Percentiles rank a stretch among this genome's conserved stretches.
Evolutionary conservation across 2,113 vertebrate genomes (phyloP).

Genomic region (Crotophaga sulcirostris): DNA sequence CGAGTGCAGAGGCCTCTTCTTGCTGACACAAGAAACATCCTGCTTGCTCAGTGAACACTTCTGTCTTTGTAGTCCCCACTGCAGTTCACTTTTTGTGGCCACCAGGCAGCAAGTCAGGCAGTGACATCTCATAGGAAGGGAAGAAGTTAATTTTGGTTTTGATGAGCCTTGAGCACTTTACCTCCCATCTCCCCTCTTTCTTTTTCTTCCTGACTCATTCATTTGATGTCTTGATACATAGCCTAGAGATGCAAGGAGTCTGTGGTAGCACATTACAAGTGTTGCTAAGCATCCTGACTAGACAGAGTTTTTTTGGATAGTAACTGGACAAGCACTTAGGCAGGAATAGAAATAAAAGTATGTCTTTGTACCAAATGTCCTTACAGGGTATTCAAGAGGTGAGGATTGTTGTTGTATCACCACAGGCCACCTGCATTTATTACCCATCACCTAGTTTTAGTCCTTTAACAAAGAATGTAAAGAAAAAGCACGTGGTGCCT

Average conservation of each 20-base stretch:
- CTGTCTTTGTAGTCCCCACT: background rate
- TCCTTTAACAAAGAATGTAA: background rate
- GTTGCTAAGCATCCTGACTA: background rate
- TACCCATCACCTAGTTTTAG: background rate
- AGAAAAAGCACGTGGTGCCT: background rate
- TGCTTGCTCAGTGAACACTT: fast-evolving
- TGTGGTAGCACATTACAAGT: background rate
- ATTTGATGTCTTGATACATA: background rate
- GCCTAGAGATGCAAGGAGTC: background rate
- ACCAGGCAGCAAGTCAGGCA: background rate
- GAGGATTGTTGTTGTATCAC: background rate
- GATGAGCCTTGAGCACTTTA: background rate
- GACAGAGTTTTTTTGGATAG: background rate
- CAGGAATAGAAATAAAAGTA: background rate
- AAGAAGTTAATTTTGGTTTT: background rate
- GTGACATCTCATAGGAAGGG: background rate
- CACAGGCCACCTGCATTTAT: background rate
- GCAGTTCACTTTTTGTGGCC: background rate
- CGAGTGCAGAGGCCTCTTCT: background rate
- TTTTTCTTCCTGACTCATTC: background rate
- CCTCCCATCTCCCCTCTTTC: fast-evolving
- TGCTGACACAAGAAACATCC: too few relatives aligned
- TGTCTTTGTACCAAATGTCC: background rate
- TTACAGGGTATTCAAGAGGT: background rate
- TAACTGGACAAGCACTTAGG: background rate